Conservation (phyloP, 2,888 invertebrate species). For the Dryocosmus kuriphilus region DNA sequence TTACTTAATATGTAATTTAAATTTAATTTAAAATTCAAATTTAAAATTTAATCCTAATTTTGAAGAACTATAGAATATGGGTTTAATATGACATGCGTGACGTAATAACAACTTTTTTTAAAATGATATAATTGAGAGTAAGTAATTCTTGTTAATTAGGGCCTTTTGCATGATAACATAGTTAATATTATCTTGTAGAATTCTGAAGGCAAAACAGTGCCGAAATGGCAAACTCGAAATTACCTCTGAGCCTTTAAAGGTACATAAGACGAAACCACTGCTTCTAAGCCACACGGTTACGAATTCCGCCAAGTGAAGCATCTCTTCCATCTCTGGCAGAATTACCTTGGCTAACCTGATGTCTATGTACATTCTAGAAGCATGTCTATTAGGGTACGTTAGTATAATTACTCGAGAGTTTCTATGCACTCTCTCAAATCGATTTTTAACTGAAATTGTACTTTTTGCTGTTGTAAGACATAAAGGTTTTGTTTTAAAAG, state of each 20-base stretch:
- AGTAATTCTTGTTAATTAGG: background rate
- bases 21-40: too few species aligned
- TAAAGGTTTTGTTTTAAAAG: too few species aligned
- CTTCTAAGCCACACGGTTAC: constrained; percentile 38
- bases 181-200: background rate
- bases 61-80: too few species aligned
- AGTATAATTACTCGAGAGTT: constrained; percentile 14
- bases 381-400: background rate
- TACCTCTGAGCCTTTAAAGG: constrained; percentile 29
- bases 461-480: too few species aligned
- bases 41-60: too few species aligned
- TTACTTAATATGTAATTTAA: too few species aligned
- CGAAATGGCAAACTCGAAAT: constrained; percentile 18
- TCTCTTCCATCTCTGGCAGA: constrained; percentile 44
- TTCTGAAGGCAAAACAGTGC: constrained; percentile 5
- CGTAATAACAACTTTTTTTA: too few species aligned
- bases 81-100: too few species aligned
- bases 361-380: constrained; percentile 26
- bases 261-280: constrained; percentile 21
- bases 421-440: background rate
- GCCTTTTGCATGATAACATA: background rate
- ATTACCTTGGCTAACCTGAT: constrained; percentile 49
- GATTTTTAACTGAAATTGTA: background rate
- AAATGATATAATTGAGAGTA: background rate
- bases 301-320: constrained; percentile 44